phyloP scores from a whole-genome alignment of 1,140 invertebrate species.

The Trichonephila clavata region DNA sequence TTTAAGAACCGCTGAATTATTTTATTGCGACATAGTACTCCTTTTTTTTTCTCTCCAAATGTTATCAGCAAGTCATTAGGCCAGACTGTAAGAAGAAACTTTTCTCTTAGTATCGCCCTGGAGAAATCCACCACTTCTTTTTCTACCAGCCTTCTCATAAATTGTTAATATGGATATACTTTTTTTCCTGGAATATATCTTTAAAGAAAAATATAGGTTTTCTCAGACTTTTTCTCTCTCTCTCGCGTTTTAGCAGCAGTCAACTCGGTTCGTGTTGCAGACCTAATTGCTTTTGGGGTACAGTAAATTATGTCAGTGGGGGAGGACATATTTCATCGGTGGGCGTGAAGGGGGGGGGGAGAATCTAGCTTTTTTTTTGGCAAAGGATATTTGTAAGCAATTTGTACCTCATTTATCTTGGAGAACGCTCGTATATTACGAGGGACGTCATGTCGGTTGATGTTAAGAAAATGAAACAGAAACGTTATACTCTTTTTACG shows the following conservation, averaged over 20 bases:
- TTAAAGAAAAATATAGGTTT: neutral
- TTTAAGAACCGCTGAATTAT: too few species aligned
- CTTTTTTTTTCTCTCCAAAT: too few species aligned
- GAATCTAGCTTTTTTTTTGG: neutral
- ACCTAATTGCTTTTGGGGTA: slow-evolving; percentile 8
- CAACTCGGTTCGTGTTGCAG: neutral
- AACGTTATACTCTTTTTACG: neutral
- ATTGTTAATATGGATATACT: neutral
- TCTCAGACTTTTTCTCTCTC: neutral
- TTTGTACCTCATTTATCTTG: neutral
- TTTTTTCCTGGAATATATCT: neutral
- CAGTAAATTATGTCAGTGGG: slow-evolving; percentile 19
- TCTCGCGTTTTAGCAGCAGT: neutral
- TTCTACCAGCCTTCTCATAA: too few species aligned
- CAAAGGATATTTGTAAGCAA: slow-evolving; percentile 21
- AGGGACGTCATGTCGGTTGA: neutral
- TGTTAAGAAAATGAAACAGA: neutral
- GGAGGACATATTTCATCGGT: neutral
- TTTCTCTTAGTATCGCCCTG: too few species aligned
- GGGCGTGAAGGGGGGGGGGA: neutral
- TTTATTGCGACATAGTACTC: too few species aligned
- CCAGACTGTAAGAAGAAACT: too few species aligned
- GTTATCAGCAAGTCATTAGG: too few species aligned
- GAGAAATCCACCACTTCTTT: too few species aligned
- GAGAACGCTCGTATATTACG: neutral